Evolutionary conservation across 1,140 invertebrate species (phyloP), one percentile per base, ranked within the genome.

Genomic region (Diabrotica virgifera): DNA sequence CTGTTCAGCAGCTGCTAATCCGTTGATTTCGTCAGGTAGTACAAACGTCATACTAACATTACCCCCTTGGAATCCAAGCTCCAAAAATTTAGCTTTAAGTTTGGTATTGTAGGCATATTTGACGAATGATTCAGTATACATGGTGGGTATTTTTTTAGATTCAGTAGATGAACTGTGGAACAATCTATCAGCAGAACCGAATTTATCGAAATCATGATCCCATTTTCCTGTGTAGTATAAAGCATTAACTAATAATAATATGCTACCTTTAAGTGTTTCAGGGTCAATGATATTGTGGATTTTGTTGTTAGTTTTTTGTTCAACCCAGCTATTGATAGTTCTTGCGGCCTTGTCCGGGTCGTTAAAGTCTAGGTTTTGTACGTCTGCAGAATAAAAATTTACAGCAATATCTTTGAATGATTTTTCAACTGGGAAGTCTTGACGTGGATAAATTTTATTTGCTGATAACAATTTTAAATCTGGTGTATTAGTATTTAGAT

Each of bases 181-280:
- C 10, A 9, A 12, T 8, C 36, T 37, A 36, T 36, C 11, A 9
- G 2, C 36, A 3, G 55, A 37, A 36, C 11, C 6, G 2, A 2
- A 5, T 6, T n/a, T 36, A 37, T n/a, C 11, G 5, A 57, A 57
- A n/a, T 8, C 24, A 12, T 35, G 35, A 12, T 36, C 5, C 35
- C 35, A 57, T 57, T 65, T 52, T 11, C 62, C 72, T 38, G 92
- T 93, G 78, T 95, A 95, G 75, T 94, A 92, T 37, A 95, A 81
- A n/a, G 90, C 90, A 79, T 94, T 95, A 0, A 91, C 79, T 0
- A 95, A 79, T 6, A 95, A 82, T 13, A 92, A 63, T 58, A 78
- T 87, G 13, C 81, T 71, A 14, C 77, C 66, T 62, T 81, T 71
- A 2, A 90, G 77, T 65, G 78, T 79, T 71, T 82, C 84, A 73